Evolutionary conservation across 2,113 vertebrate species (phyloP).

Genomic region (Cepphus grylle): DNA sequence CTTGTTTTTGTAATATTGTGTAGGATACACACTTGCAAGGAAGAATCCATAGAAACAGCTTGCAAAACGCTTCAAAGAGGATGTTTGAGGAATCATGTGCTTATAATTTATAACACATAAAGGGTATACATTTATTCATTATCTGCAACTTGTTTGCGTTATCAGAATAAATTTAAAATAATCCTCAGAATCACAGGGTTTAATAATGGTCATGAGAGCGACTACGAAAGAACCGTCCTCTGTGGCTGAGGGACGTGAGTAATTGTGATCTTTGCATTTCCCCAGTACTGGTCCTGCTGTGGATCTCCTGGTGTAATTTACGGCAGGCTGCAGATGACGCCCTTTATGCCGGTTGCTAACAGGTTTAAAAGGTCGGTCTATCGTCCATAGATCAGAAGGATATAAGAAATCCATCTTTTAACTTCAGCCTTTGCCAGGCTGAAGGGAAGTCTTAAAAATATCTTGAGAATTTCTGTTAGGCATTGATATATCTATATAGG

Average conservation of each 20-base stretch:
- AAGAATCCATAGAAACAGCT: slow-evolving; percentile 39
- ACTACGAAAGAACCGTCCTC: background rate
- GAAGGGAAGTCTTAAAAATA: background rate
- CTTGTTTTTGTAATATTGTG: background rate
- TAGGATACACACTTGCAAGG: background rate
- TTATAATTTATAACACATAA: slow-evolving; percentile 32
- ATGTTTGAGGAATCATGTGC: slow-evolving; percentile 50
- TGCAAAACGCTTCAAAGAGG: background rate
- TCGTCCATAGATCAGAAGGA: background rate
- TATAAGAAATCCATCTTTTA: background rate
- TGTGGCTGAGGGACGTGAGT: background rate
- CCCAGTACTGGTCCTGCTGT: background rate
- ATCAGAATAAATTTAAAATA: slow-evolving; percentile 34
- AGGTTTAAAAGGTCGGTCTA: background rate
- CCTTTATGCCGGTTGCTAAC: background rate
- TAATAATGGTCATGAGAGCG: background rate
- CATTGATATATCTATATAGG: background rate
- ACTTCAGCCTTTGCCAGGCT: background rate
- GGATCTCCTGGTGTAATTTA: background rate
- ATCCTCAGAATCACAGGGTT: slow-evolving; percentile 29
- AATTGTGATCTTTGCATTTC: background rate
- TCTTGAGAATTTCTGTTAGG: background rate
- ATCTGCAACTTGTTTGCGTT: slow-evolving; percentile 27
- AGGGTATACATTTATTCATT: slow-evolving; percentile 25
- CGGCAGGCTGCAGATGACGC: background rate